Evolutionary conservation across 2,888 invertebrate genomes (phyloP).

Genomic region (Trilocha varians): DNA sequence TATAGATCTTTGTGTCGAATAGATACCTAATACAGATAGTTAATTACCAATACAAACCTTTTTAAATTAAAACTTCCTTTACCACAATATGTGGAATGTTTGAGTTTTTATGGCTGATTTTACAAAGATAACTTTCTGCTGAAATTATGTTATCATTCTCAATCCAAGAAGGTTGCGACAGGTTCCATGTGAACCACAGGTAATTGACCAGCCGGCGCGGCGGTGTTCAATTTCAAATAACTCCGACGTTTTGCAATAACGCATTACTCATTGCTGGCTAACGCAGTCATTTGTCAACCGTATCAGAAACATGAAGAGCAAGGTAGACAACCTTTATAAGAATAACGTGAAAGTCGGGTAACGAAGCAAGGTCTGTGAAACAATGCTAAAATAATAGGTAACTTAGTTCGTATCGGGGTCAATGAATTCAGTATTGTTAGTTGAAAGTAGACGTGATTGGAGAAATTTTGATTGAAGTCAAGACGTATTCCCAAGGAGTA

Average conservation of each 20-base stretch:
- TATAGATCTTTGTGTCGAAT: no score
- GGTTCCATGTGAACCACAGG: slow-evolving; percentile 17
- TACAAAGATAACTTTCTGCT: no score
- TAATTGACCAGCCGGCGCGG: slow-evolving; percentile 31
- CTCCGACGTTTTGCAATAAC: slow-evolving; percentile 12
- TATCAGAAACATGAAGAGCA: slow-evolving; percentile 22
- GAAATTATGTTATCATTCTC: no score
- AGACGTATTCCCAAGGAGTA: slow-evolving; percentile 2
- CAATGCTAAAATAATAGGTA: slow-evolving; percentile 28
- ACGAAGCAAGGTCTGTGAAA: slow-evolving; percentile 36
- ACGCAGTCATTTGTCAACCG: slow-evolving; percentile 14
- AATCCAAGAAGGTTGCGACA: background rate
- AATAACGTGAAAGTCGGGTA: slow-evolving; percentile 34
- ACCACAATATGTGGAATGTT: no score
- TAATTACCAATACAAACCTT: no score
- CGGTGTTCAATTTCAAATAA: slow-evolving; percentile 11
- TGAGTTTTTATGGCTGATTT: no score
- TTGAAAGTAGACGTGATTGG: slow-evolving; percentile 32
- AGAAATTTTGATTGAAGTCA: slow-evolving; percentile 24
- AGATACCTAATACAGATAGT: no score
- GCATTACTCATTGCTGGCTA: slow-evolving; percentile 21
- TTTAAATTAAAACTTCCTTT: no score
- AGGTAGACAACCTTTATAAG: slow-evolving; percentile 19
- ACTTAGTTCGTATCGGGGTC: slow-evolving; percentile 33
- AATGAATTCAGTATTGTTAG: slow-evolving; percentile 23